A percentile compares a stretch with the other conserved stretches of the same genome.
phyloP scores from a whole-genome alignment of 30 jellyfish, hydroid and myxozoan species.

The Nemopilema nomurai region DNA sequence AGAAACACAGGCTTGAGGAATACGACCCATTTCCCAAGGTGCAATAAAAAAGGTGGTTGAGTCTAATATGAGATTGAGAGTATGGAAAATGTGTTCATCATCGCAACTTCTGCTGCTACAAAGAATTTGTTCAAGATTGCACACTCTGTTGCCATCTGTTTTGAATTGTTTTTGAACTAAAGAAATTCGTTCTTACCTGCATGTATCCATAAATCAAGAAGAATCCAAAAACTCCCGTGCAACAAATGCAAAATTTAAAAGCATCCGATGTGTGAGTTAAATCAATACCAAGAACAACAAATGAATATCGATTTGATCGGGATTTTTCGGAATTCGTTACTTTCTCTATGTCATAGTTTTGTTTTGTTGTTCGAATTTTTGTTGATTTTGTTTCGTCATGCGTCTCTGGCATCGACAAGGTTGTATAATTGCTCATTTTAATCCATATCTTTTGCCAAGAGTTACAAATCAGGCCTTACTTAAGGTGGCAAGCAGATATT shows the following conservation, averaged over 20 bases:
- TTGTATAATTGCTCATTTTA: neutral
- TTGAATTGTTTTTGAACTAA: too few relatives aligned
- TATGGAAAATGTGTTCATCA: too few relatives aligned
- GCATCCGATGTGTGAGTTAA: constrained; percentile 32
- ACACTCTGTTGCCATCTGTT: too few relatives aligned
- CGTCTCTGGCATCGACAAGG: neutral
- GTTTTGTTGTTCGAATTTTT: neutral
- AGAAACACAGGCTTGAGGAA: too few relatives aligned
- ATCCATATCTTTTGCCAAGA: neutral
- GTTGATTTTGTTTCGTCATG: neutral
- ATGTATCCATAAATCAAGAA: constrained; percentile 77
- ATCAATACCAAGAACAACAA: constrained; percentile 53
- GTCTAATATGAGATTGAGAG: too few relatives aligned
- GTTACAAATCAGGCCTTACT: neutral
- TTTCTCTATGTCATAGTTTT: neutral
- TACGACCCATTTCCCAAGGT: too few relatives aligned
- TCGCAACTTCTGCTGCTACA: too few relatives aligned
- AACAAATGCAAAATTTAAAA: constrained; percentile 54
- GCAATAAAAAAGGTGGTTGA: too few relatives aligned
- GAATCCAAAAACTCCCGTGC: constrained; percentile 74
- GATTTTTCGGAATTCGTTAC: neutral
- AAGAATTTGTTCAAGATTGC: too few relatives aligned
- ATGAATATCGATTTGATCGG: neutral
- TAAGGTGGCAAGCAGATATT: neutral
- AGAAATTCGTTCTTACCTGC: constrained; percentile 56